phyloP scores from a whole-genome alignment of 2,113 vertebrate genomes.

The Empidonax alnorum region DNA sequence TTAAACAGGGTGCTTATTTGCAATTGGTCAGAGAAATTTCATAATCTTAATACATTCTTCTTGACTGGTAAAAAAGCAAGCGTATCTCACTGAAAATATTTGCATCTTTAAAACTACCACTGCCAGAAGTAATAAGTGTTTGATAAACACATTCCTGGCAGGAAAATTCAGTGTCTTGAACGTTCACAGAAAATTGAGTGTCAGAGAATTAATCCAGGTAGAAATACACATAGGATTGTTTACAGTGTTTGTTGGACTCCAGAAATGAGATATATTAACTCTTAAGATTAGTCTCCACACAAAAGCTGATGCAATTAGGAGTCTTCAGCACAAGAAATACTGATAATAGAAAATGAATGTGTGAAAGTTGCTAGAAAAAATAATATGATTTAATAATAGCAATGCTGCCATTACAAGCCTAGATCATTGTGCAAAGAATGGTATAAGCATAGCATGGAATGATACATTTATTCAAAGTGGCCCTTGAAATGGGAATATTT shows the following conservation, averaged over 20 bases:
- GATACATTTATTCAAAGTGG: neutral
- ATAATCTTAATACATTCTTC: neutral
- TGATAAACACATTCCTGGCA: neutral
- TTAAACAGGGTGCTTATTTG: neutral
- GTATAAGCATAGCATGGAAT: accelerated
- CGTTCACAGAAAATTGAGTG: neutral
- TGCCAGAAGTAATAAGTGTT: neutral
- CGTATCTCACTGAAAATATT: neutral
- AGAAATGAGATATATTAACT: neutral
- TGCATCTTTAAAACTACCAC: neutral
- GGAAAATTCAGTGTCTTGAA: neutral
- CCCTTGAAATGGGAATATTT: neutral
- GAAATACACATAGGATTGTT: neutral
- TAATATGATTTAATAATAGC: neutral
- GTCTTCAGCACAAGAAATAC: neutral
- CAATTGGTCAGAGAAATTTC: neutral
- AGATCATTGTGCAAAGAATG: neutral
- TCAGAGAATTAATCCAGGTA: neutral
- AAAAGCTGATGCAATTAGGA: neutral
- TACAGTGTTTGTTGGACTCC: neutral
- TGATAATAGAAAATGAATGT: neutral
- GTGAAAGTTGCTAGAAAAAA: neutral
- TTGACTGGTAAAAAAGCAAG: neutral
- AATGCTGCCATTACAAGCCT: neutral
- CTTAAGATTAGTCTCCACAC: neutral